Base-by-base conservation (phyloP, 2,888 invertebrate genomes). In the Dichetophora obliterata region DNA sequence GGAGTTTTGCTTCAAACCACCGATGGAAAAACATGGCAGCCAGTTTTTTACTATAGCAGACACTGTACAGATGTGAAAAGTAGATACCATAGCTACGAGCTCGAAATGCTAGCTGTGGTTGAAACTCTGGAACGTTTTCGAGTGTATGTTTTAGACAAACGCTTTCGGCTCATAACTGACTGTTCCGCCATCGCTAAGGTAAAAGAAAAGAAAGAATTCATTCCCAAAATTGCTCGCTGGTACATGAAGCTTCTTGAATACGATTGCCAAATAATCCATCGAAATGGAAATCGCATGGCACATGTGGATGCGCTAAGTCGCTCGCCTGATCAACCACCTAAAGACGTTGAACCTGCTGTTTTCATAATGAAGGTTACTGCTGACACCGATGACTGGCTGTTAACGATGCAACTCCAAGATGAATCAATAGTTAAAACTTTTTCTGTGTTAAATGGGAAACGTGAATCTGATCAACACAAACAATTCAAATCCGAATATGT, bases 91-190 rank as follows among this genome's bases (percentile, higher is more conserved):
- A n/a, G n/a, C n/a, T n/a, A 78, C 57, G 80, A 82, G 57, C 31
- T 81, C 1, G 77, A 80, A 54, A 77, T 79, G 14, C 50, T 82
- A 1, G 82, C 79, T 0, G 75, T 78, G 0, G 81, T 82, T 3
- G 81, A 79, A 59, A 59, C 79, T 0, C 48, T 81, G 48, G 75
- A 79, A 37, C n/a, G n/a, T n/a, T n/a, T n/a, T n/a, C n/a, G n/a
- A n/a, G n/a, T n/a, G n/a, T n/a, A n/a, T n/a, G n/a, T 82, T 82
- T 24, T 75, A 82, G 22, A 75, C 79, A 0, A 83, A 82, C 63
- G 43, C 82, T 11, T 59, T 83, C 37, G 81, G 80, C 37, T 75
- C 5, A 34, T 34, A 34, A 75, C 77, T 0, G 66, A 71, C 65
- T 71, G 77, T 48, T 50, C 74, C 3, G 77, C 77, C 3, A 78